Evolutionary conservation across 2,888 invertebrate species (phyloP).

Genomic region (Lypha dubia): DNA sequence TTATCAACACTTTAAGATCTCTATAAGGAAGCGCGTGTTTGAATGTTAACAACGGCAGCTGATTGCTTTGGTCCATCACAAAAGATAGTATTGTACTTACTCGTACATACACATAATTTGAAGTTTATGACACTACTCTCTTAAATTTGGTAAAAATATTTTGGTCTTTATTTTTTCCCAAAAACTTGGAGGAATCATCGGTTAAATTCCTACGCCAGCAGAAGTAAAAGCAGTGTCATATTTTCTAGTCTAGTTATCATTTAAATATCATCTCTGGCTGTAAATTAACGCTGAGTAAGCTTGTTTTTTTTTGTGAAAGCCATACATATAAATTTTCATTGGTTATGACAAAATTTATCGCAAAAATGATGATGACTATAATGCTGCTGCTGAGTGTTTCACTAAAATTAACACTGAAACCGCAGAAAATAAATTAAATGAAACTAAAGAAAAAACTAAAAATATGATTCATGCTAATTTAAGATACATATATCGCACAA

Average conservation of each 20-base stretch:
- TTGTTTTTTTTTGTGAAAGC: conserved; percentile 2
- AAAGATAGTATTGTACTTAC: conserved; percentile 47
- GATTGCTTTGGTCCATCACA: conserved; percentile 63
- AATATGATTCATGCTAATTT: conserved; percentile 63
- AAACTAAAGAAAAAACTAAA: conserved; percentile 28
- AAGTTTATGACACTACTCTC: conserved; percentile 65
- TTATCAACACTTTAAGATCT: conserved; percentile 64
- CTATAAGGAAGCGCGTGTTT: conserved; percentile 71
- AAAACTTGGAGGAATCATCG: conserved; percentile 44
- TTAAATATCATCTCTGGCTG: conserved; percentile 48
- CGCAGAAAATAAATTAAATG: conserved; percentile 43
- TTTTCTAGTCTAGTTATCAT: conserved; percentile 54
- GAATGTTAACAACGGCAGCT: conserved; percentile 70
- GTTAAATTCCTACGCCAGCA: conserved; percentile 11
- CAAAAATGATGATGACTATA: conserved; percentile 44
- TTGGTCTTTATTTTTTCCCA: conserved; percentile 9
- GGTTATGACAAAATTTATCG: conserved; percentile 64
- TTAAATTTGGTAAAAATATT: background rate
- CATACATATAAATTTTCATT: conserved; percentile 20
- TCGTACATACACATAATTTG: conserved; percentile 38
- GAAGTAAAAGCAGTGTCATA: conserved; percentile 24
- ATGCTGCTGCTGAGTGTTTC: conserved; percentile 42
- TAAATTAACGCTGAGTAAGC: conserved; percentile 61
- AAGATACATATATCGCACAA: conserved; percentile 45
- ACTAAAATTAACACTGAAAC: conserved; percentile 52